A percentile compares a stretch with the other conserved stretches of the same genome.
Evolutionary conservation across 2,797 vertebrate genomes (phyloP).

Genomic region (Harpagifer antarcticus): DNA sequence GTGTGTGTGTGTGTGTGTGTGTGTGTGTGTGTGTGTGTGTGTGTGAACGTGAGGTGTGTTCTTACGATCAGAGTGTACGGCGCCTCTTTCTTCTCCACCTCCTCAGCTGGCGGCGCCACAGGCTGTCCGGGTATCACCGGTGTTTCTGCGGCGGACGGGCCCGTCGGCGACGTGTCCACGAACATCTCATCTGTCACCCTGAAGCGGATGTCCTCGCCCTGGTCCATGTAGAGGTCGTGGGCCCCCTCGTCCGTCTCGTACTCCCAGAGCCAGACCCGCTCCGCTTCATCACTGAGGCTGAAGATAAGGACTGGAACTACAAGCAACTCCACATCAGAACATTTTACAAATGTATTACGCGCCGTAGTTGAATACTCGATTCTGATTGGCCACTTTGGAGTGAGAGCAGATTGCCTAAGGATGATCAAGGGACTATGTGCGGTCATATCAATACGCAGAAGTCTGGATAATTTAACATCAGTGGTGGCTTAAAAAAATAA

Average conservation of each 20-base stretch:
- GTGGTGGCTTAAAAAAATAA: too few relatives aligned
- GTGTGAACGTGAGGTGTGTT: background rate
- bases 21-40: background rate
- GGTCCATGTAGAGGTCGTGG: slow-evolving; percentile 99
- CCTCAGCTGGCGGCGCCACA: slow-evolving; percentile 57
- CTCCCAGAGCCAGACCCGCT: slow-evolving; percentile 99
- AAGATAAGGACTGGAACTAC: slow-evolving; percentile 67
- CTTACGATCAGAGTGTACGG: slow-evolving; percentile 95
- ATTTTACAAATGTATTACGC: too few relatives aligned
- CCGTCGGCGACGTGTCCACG: slow-evolving; percentile 94
- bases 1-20: too few relatives aligned
- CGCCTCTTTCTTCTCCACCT: slow-evolving; percentile 88
- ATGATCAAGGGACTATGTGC: too few relatives aligned
- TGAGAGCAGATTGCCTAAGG: too few relatives aligned
- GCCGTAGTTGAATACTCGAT: too few relatives aligned
- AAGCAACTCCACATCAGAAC: background rate
- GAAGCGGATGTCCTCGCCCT: slow-evolving; percentile 96
- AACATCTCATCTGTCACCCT: slow-evolving; percentile 94
- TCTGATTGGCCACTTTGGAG: too few relatives aligned
- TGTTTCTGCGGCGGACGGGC: slow-evolving; percentile 86
- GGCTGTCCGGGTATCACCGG: slow-evolving; percentile 62
- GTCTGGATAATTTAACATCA: too few relatives aligned
- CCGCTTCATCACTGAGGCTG: slow-evolving; percentile 90
- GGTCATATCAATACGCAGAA: too few relatives aligned
- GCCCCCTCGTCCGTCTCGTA: slow-evolving; percentile 98